Evolutionary conservation across 2,113 vertebrate genomes (phyloP).

Genomic region (Brienomyrus brachyistius): DNA sequence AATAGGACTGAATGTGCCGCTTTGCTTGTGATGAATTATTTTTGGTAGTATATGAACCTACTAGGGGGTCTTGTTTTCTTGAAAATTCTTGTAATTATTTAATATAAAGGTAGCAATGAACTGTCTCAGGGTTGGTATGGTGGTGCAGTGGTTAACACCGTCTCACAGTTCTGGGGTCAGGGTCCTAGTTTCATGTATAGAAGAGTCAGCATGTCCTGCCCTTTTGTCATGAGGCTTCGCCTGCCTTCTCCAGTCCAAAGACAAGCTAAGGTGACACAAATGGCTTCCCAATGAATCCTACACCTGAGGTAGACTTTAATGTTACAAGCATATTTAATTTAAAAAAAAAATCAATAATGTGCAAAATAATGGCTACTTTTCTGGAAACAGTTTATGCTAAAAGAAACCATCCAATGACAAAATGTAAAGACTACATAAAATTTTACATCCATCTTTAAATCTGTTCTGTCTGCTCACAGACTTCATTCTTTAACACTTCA

Average conservation of each 20-base stretch:
- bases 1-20: neutral
- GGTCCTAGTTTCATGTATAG: neutral
- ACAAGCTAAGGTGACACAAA: neutral
- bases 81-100: neutral
- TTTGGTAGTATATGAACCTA: neutral
- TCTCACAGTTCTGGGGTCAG: neutral
- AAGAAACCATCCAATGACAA: neutral
- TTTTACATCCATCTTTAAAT: neutral
- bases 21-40: neutral
- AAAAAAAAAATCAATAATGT: neutral
- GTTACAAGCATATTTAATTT: neutral
- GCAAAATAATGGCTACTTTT: neutral
- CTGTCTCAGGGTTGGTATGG: neutral
- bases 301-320: neutral
- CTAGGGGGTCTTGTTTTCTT: neutral
- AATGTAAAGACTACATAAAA: neutral
- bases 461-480: neutral
- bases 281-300: neutral
- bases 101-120: neutral
- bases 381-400: neutral
- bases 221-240: neutral
- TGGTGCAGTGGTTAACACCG: neutral
- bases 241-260: neutral
- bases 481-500: neutral
- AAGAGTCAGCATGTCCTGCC: neutral